phyloP scores from a whole-genome alignment of 2,888 invertebrate genomes.

The Cotesia congregata region DNA sequence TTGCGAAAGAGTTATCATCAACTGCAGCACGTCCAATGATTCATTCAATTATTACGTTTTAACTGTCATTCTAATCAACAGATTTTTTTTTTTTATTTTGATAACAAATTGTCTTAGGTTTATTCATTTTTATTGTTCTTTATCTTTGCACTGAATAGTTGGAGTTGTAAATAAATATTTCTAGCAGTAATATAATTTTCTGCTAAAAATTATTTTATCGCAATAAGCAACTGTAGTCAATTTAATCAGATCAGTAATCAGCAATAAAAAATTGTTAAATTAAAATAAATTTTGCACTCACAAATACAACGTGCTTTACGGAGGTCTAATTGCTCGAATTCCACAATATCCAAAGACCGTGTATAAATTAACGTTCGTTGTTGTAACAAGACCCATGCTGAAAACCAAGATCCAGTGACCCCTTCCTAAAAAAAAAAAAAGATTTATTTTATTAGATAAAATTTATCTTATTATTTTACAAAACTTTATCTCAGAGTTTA shows the following conservation, averaged over 20 bases:
- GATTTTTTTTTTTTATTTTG: slow-evolving; percentile 1
- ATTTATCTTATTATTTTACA: background rate
- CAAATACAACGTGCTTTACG: slow-evolving; percentile 86
- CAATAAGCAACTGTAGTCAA: too few relatives aligned
- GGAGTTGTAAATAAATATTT: too few relatives aligned
- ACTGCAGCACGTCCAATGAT: slow-evolving; percentile 18
- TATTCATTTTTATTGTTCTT: too few relatives aligned
- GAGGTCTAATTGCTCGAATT: slow-evolving; percentile 79
- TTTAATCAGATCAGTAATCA: too few relatives aligned
- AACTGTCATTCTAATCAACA: background rate
- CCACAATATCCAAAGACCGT: slow-evolving; percentile 70
- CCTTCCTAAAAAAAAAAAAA: slow-evolving; percentile 73
- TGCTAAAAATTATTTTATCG: too few relatives aligned
- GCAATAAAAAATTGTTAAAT: too few relatives aligned
- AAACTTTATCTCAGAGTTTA: background rate
- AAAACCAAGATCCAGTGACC: slow-evolving; percentile 81
- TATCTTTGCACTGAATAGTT: too few relatives aligned
- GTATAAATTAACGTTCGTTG: slow-evolving; percentile 77
- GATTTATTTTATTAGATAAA: background rate
- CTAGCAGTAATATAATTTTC: too few relatives aligned
- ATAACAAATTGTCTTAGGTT: too few relatives aligned
- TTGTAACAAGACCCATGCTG: slow-evolving; percentile 85
- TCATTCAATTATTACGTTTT: slow-evolving; percentile 2
- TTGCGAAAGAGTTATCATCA: slow-evolving; percentile 15
- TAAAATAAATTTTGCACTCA: slow-evolving; percentile 65